Conservation (phyloP, 2,113 vertebrate genomes). For the Merops nubicus region DNA sequence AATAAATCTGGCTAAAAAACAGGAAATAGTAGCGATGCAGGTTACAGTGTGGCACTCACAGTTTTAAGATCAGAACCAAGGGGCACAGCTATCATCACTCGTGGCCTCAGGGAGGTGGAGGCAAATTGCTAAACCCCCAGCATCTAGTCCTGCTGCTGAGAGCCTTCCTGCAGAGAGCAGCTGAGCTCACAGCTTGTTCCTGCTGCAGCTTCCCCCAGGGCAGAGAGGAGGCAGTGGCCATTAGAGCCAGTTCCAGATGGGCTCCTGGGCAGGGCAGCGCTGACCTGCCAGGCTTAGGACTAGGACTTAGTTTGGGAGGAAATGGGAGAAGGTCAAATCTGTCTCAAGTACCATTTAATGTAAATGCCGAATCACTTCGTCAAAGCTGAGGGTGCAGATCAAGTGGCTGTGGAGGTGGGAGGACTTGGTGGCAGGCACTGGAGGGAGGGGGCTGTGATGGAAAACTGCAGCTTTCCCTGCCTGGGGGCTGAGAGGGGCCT, state of each 20-base stretch:
- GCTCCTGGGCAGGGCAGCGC: background rate
- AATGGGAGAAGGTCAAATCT: no score
- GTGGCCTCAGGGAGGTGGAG: background rate
- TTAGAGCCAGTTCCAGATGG: background rate
- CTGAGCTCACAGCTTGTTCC: background rate
- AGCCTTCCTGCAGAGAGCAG: background rate
- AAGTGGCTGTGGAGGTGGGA: background rate
- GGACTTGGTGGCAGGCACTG: rapidly evolving
- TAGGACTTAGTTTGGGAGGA: background rate
- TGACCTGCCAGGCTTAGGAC: background rate
- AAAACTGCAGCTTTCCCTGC: background rate
- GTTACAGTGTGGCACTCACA: rapidly evolving
- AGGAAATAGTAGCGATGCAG: background rate
- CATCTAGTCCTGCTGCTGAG: background rate
- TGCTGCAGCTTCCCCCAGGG: background rate
- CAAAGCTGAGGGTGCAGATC: background rate
- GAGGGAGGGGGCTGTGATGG: background rate
- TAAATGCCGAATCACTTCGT: background rate
- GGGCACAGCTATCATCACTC: background rate
- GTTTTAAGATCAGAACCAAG: background rate
- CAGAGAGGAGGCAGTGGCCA: background rate
- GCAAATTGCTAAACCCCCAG: background rate
- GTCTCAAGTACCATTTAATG: background rate
- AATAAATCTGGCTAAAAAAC: background rate
- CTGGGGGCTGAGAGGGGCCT: background rate